Evolutionary conservation across 2,797 vertebrate genomes (phyloP).

Genomic region (Hipposideros larvatus): DNA sequence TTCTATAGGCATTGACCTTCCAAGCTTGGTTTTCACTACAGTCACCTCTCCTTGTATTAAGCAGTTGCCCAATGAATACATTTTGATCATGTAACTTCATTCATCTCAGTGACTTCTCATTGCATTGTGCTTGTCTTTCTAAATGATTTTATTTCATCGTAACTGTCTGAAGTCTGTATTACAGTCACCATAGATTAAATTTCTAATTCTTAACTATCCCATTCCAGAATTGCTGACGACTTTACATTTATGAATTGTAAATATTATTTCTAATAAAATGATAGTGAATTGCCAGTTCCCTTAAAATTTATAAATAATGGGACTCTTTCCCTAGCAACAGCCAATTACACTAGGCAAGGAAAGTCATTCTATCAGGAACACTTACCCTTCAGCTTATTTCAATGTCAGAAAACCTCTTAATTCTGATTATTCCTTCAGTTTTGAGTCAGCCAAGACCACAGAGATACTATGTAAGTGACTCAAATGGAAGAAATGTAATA

Average conservation of each 20-base stretch:
- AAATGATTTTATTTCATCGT: constrained; percentile 54
- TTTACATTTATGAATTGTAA: constrained; percentile 57
- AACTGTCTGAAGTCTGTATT: not conserved
- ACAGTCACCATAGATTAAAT: not conserved
- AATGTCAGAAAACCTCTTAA: constrained; percentile 72
- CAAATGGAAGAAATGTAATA: not conserved
- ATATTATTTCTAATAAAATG: constrained; percentile 57
- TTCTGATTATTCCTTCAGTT: constrained; percentile 73
- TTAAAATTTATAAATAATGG: constrained; percentile 59
- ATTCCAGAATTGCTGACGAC: not conserved
- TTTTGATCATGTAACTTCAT: not conserved
- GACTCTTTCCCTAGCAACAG: constrained; percentile 16
- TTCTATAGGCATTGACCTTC: not conserved
- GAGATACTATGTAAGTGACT: constrained; percentile 60
- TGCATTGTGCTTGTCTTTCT: not conserved
- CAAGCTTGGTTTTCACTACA: not conserved
- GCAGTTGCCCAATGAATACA: not conserved
- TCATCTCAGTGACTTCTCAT: not conserved
- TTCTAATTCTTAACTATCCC: constrained; percentile 27
- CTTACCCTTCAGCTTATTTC: constrained; percentile 34
- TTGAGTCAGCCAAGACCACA: constrained; percentile 65
- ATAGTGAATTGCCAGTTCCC: not conserved
- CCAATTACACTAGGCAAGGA: constrained; percentile 36
- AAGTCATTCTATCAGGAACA: not conserved
- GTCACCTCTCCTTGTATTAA: not conserved